Conservation (phyloP, 2,113 vertebrate species). For the Oncorhynchus gorbuscha region DNA sequence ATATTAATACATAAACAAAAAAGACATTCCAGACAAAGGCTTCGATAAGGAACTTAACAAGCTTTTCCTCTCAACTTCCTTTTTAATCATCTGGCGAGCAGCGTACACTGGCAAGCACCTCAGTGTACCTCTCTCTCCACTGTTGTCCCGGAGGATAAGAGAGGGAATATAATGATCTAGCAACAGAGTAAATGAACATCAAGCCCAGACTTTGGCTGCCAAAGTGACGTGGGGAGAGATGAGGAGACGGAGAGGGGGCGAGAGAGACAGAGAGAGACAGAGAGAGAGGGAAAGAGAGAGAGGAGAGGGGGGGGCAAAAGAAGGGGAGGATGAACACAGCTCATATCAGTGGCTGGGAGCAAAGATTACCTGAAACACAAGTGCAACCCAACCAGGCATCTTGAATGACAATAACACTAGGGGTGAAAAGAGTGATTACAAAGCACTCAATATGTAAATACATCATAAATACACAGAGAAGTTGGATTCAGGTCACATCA, state of each 20-base stretch:
- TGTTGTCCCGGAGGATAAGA: constrained; percentile 42
- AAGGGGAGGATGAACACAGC: constrained; percentile 11
- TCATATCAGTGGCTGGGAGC: constrained; percentile 38
- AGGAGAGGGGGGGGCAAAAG: neutral
- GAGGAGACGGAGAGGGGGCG: neutral
- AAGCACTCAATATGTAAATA: neutral
- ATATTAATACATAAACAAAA: constrained; percentile 19
- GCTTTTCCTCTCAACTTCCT: constrained; percentile 9
- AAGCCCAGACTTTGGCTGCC: neutral
- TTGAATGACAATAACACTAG: constrained; percentile 23
- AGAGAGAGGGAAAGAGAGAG: neutral
- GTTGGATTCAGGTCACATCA: neutral
- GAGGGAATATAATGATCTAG: neutral
- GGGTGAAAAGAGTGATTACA: neutral
- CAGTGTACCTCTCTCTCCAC: constrained; percentile 24
- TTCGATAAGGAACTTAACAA: constrained; percentile 47
- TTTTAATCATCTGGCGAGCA: constrained; percentile 43
- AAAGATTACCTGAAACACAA: constrained; percentile 56
- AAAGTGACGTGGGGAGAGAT: neutral
- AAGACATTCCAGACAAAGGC: constrained; percentile 37
- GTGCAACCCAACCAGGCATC: constrained; percentile 48
- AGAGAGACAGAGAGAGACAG: constrained; percentile 9
- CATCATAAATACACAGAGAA: neutral
- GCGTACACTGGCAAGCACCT: constrained; percentile 24
- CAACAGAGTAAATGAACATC: neutral